Percentiles rank a stretch among this genome's conserved stretches.
phyloP scores from a whole-genome alignment of 2,797 vertebrate genomes.

The Rhinella marina region DNA sequence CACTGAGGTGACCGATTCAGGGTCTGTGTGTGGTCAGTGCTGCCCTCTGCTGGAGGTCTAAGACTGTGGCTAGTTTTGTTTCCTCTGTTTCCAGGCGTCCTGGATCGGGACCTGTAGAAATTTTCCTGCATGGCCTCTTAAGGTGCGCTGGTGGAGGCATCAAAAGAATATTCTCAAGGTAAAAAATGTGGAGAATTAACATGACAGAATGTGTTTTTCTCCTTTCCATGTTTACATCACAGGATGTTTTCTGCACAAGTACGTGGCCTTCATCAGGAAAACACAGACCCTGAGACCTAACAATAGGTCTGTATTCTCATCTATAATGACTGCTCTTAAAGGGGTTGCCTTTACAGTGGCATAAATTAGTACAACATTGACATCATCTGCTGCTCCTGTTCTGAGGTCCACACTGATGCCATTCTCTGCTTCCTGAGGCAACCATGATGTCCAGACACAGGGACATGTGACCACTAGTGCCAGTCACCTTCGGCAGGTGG shows the following conservation, averaged over 20 bases:
- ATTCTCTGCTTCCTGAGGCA: too few relatives aligned
- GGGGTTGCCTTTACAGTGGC: too few relatives aligned
- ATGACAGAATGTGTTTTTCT: neutral
- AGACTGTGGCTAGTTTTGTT: neutral
- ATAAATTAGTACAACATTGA: too few relatives aligned
- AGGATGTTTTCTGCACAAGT: conserved; percentile 24
- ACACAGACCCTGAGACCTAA: neutral
- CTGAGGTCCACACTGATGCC: too few relatives aligned
- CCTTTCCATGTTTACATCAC: neutral
- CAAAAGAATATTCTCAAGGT: neutral
- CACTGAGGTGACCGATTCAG: too few relatives aligned
- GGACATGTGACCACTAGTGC: too few relatives aligned
- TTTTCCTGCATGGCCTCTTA: neutral
- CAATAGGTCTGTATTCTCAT: neutral
- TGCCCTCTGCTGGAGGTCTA: neutral
- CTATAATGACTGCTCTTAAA: too few relatives aligned
- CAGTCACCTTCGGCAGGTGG: too few relatives aligned
- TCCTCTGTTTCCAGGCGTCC: neutral
- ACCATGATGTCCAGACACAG: too few relatives aligned
- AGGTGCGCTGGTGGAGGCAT: neutral
- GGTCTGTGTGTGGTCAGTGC: neutral
- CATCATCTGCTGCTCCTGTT: too few relatives aligned
- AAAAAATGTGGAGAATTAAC: neutral
- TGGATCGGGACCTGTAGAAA: neutral
- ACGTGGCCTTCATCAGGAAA: conserved; percentile 24